Evolutionary conservation across 1,140 invertebrate genomes (phyloP), one percentile per base, ranked within the genome.

Genomic region (Procambarus clarkii): DNA sequence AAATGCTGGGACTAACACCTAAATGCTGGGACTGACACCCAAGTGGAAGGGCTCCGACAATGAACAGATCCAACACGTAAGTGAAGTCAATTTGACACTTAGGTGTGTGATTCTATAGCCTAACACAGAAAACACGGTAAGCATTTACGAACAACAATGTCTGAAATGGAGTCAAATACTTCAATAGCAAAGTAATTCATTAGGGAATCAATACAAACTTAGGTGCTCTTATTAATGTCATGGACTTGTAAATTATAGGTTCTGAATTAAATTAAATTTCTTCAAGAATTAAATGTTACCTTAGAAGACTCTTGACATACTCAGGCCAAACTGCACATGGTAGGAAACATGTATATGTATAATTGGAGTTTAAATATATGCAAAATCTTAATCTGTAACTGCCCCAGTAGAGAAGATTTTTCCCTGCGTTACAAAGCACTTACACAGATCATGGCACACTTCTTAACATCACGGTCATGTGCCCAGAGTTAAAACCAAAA

Each of bases 11-110:
- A 74, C 7, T 74, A 74, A 74, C 69, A 74, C 69, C 69, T 74
- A 74, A 74, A 74, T 74, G 69, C 69, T 74, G 69, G 69, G 69
- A 74, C n/a, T 74, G 24, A 74, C 24, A 74, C 69, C 69, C 69
- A 74, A 34, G 69, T 74, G n/a, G 69, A 74, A 24, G 69, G 69
- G 34, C n/a, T 74, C 69, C 34, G n/a, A 74, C 69, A 74, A 11
- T 74, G 4, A 74, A 74, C 69, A 74, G n/a, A 74, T 34, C 11
- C 34, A 11, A 74, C n/a, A 74, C 24, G 24, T 74, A 74, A 7
- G n/a, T 74, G 69, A 74, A 74, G n/a, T 74, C 24, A 34, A 74
- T 74, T 74, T 24, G 1, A 74, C 69, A 74, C n/a, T 74, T 74
- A 24, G 69, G n/a, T 15, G 69, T 74, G 69, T n/a, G 69, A 74